Evolutionary conservation across 2,888 invertebrate species (phyloP), one percentile per base, ranked within the genome.

Genomic region (Empis livida): DNA sequence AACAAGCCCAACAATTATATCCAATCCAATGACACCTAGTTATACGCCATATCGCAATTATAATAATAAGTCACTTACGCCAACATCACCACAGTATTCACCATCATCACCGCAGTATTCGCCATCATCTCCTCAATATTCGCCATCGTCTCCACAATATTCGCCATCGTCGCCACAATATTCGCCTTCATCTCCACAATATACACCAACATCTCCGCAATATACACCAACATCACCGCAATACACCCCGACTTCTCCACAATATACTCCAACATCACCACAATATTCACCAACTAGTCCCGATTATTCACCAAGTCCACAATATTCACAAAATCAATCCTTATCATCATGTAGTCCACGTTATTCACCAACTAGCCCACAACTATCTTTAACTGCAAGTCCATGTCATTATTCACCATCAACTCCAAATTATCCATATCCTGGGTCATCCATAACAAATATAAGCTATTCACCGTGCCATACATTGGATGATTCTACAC

Each of bases 171-270:
- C 63, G 45, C 71, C 72, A 3, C 74, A 74, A n/a, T 89, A 87
- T 64, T 52, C 77, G 10, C 77, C 79, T 1, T 75, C 83, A 0
- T 73, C 70, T 56, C 73, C 73, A 9, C 78, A 79, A 65, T 74
- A 52, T 66, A 48, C 54, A 10, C 52, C 50, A 3, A 78, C 80
- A 0, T 82, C 80, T 5, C 85, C 84, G 1, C 79, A 38, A 78
- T 84, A 85, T 59, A 79, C 82, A 1, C 87, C 88, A 1, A 80
- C 82, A 1, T 82, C 79, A 49, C 86, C 82, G 0, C 76, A 76
- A 5, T 84, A 83, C 60, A 77, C 77, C 0, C 80, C 78, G 2
- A 79, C 79, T 0, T 76, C 77, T 32, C 83, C 88, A 51, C 72
- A 81, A 52, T 79, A 76, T 53, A 76, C 78, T 42, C 77, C 74